Evolutionary conservation across 2,888 invertebrate genomes (phyloP), one percentile per base, ranked within the genome.

Genomic region (Ochropleura plecta): DNA sequence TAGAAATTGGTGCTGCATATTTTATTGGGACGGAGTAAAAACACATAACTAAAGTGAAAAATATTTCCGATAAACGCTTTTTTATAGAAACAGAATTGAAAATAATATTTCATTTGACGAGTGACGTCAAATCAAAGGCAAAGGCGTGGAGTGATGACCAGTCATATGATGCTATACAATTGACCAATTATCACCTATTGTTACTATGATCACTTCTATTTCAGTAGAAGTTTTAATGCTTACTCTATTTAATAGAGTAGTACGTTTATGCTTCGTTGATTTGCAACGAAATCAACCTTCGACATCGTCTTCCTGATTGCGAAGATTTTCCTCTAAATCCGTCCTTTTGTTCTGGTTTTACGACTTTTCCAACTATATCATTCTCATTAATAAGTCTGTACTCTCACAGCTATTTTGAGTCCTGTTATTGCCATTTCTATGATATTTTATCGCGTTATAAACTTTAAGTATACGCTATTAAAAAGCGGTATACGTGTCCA

Each of bases 271-370:
- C 89, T 82, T 88, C 88, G 79, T 69, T 83, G 80, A 86, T 90
- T 91, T 90, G 88, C 86, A 88, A 83, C 78, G 67, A 87, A 78
- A 82, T 70, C 86, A 91, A 83, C 92, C 93, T 93, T 91, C 90
- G 70, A 64, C 71, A 64, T 70, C 73, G 62, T 67, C 86, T 92
- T 90, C 90, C 89, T 90, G 82, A 82, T 74, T 69, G 68, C 76
- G 76, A 77, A 76, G 85, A 88, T 89, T 91, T 89, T 80, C 83
- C 64, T 79, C 71, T 74, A 83, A 79, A 79, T 79, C 76, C 46
- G 66, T 78, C 68, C 57, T 78, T 73, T 66, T 68, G 72, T 72
- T 62, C n/a, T 3, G 63, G 44, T 64, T 67, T 70, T 64, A 84
- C 16, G 42, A 70, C 46, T 76, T 84, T 72, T 69, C 57, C 48